Percentiles rank a stretch among this genome's conserved stretches.
These are phyloP conservation scores for Tetranychus piercei DNA, from an alignment of 2,888 invertebrate species.

Conservation along the genomic window DNA sequence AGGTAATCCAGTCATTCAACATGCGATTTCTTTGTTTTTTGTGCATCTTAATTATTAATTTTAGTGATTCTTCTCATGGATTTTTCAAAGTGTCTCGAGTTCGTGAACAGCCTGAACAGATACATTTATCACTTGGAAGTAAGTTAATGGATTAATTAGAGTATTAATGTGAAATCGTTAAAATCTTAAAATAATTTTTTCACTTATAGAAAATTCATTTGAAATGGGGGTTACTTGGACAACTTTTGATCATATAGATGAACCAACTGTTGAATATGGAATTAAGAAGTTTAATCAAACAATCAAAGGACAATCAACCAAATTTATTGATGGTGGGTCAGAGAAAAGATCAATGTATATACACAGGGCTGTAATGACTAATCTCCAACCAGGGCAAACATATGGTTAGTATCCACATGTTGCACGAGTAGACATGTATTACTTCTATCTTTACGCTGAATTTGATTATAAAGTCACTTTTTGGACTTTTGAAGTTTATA, in stretches of 20 bases:
- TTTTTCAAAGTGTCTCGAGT: not conserved
- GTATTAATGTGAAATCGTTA: not conserved
- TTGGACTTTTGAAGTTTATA: not conserved
- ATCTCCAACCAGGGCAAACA: slow-evolving; percentile 20
- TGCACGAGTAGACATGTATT: no score
- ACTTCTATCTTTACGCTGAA: no score
- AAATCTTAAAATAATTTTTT: not conserved
- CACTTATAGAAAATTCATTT: slow-evolving; percentile 18
- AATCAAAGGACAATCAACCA: slow-evolving; percentile 21
- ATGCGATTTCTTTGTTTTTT: not conserved
- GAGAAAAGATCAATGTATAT: slow-evolving; percentile 49
- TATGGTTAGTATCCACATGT: slow-evolving; percentile 17
- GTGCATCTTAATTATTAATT: not conserved
- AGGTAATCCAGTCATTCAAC: no score
- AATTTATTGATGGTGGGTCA: slow-evolving; percentile 55
- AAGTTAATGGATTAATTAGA: slow-evolving; percentile 12
- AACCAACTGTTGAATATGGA: slow-evolving; percentile 27
- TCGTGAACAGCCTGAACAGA: slow-evolving; percentile 24
- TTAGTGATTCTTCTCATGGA: not conserved
- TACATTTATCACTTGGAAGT: slow-evolving; percentile 27
- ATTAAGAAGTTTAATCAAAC: slow-evolving; percentile 9
- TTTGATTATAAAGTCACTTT: slow-evolving; percentile 25
- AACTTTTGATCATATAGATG: slow-evolving; percentile 26
- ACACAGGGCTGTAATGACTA: slow-evolving; percentile 47
- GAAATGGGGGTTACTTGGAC: slow-evolving; percentile 30